Evolutionary conservation across 2,888 invertebrate species (phyloP).

Genomic region (Zhuqinia jingwanae): DNA sequence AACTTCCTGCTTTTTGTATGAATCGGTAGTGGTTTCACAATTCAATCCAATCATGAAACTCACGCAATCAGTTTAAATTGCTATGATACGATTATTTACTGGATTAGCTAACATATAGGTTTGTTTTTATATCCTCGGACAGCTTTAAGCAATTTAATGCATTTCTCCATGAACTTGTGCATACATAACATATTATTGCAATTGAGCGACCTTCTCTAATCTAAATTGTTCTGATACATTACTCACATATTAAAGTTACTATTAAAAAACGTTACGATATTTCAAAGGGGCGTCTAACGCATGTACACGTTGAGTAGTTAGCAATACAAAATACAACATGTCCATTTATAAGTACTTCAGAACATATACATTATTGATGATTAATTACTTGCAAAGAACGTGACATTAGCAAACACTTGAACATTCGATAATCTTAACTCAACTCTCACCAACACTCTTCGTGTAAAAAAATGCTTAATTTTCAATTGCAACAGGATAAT

Average conservation of each 20-base stretch:
- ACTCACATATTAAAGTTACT: too few relatives aligned
- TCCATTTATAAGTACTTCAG: too few relatives aligned
- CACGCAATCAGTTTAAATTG: constrained; percentile 35
- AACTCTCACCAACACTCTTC: not conserved
- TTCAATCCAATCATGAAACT: not conserved
- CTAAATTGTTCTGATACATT: too few relatives aligned
- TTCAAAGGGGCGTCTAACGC: too few relatives aligned
- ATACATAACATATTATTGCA: too few relatives aligned
- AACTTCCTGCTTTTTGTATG: constrained; percentile 44
- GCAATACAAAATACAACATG: too few relatives aligned
- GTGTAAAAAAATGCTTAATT: too few relatives aligned
- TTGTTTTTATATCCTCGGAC: too few relatives aligned
- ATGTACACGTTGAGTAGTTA: too few relatives aligned
- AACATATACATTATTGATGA: too few relatives aligned
- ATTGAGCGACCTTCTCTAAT: not conserved
- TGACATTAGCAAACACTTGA: not conserved
- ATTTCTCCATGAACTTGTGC: not conserved
- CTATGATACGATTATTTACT: constrained; percentile 14
- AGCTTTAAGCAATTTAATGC: not conserved
- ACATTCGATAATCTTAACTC: not conserved
- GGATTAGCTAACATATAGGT: constrained; percentile 39
- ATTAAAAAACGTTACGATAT: too few relatives aligned
- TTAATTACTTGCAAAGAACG: too few relatives aligned
- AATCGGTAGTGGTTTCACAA: constrained; percentile 8
- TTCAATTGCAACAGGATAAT: not conserved